phyloP scores from a whole-genome alignment of 2,797 vertebrate species.

The Uromys caudimaculatus region DNA sequence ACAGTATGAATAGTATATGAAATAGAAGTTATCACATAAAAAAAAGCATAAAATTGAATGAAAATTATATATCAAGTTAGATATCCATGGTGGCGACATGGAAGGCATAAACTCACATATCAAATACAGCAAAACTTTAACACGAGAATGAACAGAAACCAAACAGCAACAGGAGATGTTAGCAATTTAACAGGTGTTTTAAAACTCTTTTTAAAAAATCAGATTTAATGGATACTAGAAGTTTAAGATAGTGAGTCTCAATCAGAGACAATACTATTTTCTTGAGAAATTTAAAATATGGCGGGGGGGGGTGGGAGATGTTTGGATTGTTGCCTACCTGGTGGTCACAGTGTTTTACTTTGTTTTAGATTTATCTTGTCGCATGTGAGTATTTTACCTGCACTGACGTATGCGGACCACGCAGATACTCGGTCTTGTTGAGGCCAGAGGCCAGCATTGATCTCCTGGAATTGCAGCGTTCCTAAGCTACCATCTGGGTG shows the following conservation, averaged over 20 bases:
- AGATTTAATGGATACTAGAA: not conserved
- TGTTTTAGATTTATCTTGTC: not conserved
- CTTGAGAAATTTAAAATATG: not conserved
- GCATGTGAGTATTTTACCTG: not conserved
- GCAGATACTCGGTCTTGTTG: not conserved
- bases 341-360: too few species aligned
- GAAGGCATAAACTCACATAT: not conserved
- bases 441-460: not conserved
- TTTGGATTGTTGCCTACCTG: not conserved
- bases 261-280: not conserved
- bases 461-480: not conserved
- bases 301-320: fast-evolving
- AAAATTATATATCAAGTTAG: not conserved
- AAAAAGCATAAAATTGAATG: not conserved
- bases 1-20: not conserved
- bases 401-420: not conserved
- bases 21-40: not conserved
- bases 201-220: not conserved
- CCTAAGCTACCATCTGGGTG: not conserved
- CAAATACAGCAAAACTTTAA: conserved; percentile 17
- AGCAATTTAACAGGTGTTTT: not conserved
- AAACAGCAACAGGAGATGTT: not conserved
- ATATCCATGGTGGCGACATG: not conserved
- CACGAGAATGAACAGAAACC: not conserved
- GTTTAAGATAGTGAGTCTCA: not conserved